Percentiles rank a stretch among this genome's conserved stretches.
phyloP scores from a whole-genome alignment of 2,797 vertebrate species.

The Sarcophilus harrisii region DNA sequence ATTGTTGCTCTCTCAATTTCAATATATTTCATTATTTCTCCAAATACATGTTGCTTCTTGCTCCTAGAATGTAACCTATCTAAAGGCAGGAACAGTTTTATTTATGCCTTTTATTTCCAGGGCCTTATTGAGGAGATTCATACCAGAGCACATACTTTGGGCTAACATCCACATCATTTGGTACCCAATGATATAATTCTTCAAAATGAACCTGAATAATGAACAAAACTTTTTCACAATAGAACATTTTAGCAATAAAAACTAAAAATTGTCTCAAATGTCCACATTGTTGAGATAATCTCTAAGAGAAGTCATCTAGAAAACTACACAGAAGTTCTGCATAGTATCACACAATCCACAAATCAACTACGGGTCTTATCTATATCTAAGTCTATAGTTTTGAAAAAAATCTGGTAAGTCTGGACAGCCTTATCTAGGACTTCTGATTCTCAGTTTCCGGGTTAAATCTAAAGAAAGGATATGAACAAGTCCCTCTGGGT shows the following conservation, averaged over 20 bases:
- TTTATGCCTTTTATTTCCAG: background rate
- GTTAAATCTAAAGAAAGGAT: slow-evolving; percentile 64
- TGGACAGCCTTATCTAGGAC: slow-evolving; percentile 54
- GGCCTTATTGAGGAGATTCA: background rate
- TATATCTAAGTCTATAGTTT: slow-evolving; percentile 57
- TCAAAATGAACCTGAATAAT: background rate
- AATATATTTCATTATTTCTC: background rate
- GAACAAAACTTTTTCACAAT: background rate
- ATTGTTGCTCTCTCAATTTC: background rate
- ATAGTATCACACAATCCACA: slow-evolving; percentile 50
- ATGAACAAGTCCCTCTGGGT: slow-evolving; percentile 68
- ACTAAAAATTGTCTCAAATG: background rate
- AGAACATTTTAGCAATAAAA: background rate
- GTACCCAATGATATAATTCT: background rate
- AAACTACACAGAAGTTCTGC: background rate
- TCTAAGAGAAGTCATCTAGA: background rate
- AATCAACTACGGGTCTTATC: slow-evolving; percentile 61
- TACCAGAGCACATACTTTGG: background rate
- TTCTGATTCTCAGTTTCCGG: slow-evolving; percentile 66
- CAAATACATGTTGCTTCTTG: background rate
- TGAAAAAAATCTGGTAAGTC: slow-evolving; percentile 61
- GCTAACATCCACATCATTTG: background rate
- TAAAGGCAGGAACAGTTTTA: background rate
- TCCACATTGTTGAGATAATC: background rate
- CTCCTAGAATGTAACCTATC: background rate